Evolutionary conservation across 1,140 invertebrate species (phyloP), one percentile per base, ranked within the genome.

Genomic region (Apis mellifera): DNA sequence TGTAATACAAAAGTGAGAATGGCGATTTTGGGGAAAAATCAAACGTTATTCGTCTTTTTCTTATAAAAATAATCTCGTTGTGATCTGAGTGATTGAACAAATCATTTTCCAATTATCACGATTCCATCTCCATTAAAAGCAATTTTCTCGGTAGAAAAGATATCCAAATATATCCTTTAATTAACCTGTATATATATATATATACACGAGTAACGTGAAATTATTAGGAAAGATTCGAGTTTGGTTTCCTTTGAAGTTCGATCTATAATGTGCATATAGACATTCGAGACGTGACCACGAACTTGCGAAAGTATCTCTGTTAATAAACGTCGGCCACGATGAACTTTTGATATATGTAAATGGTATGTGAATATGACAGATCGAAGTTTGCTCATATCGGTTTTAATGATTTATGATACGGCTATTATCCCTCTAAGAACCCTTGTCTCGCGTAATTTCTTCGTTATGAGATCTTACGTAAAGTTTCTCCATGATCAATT

Each of bases 251-350:
- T 1, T 9, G 2, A 26, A 17, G 15, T 26, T 15, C 17, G 19
- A 21, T 17, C 2, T 23, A 64, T 9, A n/a, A 8, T 9, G 13
- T 17, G 23, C 15, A 17, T 9, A 13, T 32, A 26, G 26, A 0
- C 71, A 62, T 68, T 76, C 23, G 55, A 65, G 62, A 62, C 26
- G 59, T 54, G 69, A 84, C 50, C 23, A 1, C 57, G 62, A 85
- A 80, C 76, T 84, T 62, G 23, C 54, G 59, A 54, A 60, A 71
- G 55, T 80, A 62, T 85, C 82, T 85, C 72, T 69, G 55, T 75
- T 84, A 83, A 85, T 84, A 72, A 76, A 79, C 54, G 65, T n/a
- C 48, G 71, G 42, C 59, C 71, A 68, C 32, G 26, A 9, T 52
- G 62, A 66, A 77, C 50, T 77, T 77, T 68, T 55, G 62, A 66